phyloP scores from a whole-genome alignment of 2,113 vertebrate species.

The Triplophysa siluroides region DNA sequence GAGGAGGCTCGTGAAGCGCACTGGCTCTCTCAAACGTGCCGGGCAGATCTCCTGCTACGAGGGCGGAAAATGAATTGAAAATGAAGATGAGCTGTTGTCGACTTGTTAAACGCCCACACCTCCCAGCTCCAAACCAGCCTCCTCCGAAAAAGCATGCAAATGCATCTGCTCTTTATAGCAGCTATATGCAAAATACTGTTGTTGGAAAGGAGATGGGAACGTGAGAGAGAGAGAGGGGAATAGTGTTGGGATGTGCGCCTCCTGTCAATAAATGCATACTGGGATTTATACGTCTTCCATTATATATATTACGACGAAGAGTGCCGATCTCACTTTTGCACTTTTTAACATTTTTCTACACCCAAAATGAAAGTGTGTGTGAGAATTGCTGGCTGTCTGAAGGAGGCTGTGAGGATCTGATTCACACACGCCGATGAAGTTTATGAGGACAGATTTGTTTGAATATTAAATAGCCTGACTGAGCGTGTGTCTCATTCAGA shows the following conservation, averaged over 20 bases:
- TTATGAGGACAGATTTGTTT: slow-evolving; percentile 67
- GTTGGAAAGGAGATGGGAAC: neutral
- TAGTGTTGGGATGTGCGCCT: too few species aligned
- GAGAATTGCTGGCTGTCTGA: slow-evolving; percentile 30
- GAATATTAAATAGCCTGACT: slow-evolving; percentile 71
- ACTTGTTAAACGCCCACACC: slow-evolving; percentile 52
- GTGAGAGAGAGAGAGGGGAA: too few species aligned
- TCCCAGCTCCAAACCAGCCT: slow-evolving; percentile 32
- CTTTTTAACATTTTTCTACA: slow-evolving; percentile 1
- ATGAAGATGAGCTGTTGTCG: slow-evolving; percentile 49
- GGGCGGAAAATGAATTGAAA: slow-evolving; percentile 55
- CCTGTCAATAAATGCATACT: too few species aligned
- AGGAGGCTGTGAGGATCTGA: slow-evolving; percentile 48
- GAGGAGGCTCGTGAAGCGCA: neutral
- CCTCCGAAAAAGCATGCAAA: slow-evolving; percentile 38
- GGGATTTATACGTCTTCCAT: too few species aligned
- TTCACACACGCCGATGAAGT: slow-evolving; percentile 43
- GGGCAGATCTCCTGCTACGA: slow-evolving; percentile 43
- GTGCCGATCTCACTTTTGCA: neutral
- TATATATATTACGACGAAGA: neutral
- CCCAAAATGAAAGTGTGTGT: slow-evolving; percentile 2
- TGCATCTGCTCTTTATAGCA: slow-evolving; percentile 33
- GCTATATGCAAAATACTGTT: neutral
- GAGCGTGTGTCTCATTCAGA: slow-evolving; percentile 43
- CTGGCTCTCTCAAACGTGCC: slow-evolving; percentile 8